phyloP scores from a whole-genome alignment of 2,797 vertebrate species.

The Pipistrellus pygmaeus region DNA sequence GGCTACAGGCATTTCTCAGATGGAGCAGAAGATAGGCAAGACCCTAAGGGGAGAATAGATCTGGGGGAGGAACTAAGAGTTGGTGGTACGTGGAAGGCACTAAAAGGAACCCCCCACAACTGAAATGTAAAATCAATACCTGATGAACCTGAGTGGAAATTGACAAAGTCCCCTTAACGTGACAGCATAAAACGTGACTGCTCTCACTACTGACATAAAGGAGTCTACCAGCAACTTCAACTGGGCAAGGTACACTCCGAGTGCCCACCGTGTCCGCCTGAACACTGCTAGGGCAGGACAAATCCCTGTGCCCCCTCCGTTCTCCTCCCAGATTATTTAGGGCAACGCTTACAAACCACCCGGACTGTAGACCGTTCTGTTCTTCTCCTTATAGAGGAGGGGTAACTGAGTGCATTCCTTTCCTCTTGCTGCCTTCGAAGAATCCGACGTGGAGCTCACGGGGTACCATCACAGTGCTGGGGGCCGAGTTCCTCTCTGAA shows the following conservation, averaged over 20 bases:
- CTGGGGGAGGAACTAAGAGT: neutral
- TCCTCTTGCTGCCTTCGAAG: neutral
- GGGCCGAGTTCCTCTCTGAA: neutral
- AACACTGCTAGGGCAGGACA: neutral
- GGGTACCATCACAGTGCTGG: neutral
- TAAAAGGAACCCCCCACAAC: neutral
- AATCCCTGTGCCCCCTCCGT: neutral
- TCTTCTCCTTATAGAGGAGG: neutral
- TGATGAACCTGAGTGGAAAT: neutral
- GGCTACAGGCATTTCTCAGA: neutral
- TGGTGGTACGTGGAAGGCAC: neutral
- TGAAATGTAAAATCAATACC: neutral
- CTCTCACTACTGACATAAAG: neutral
- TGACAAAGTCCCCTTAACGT: neutral
- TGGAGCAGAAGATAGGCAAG: neutral
- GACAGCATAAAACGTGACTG: neutral
- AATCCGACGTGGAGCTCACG: neutral
- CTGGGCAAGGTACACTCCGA: accelerated
- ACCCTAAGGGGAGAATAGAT: neutral
- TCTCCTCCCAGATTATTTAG: neutral
- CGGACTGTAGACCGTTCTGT: neutral
- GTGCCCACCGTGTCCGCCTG: accelerated
- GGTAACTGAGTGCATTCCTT: neutral
- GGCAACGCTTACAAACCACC: neutral
- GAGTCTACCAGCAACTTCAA: neutral